phyloP scores from a whole-genome alignment of 2,888 invertebrate genomes.

The Leucania comma region DNA sequence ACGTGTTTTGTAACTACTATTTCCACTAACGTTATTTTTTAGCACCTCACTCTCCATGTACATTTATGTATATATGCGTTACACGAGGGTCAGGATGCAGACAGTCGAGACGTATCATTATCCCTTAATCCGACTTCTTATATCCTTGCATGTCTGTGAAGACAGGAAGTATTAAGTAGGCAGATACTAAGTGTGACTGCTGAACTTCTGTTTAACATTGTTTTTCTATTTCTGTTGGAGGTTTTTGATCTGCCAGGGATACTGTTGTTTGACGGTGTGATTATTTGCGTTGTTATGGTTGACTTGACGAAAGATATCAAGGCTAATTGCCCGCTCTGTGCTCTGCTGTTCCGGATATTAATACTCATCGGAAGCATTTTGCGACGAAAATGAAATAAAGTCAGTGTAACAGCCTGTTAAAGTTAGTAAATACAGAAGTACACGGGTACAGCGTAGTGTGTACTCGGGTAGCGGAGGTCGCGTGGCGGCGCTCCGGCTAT shows the following conservation, averaged over 20 bases:
- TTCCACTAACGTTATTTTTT: not conserved
- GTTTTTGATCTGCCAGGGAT: not conserved
- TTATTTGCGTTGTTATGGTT: conserved; percentile 3
- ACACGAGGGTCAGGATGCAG: no score
- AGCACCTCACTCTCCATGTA: no score
- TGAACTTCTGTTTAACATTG: not conserved
- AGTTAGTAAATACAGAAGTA: conserved; percentile 13
- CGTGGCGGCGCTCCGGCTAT: conserved; percentile 70
- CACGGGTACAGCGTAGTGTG: conserved; percentile 7
- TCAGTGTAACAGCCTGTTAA: not conserved
- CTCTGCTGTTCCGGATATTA: not conserved
- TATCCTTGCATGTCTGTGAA: not conserved
- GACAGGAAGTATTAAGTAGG: no score
- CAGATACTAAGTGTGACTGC: not conserved
- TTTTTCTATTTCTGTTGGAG: not conserved
- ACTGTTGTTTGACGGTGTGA: not conserved
- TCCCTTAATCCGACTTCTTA: not conserved
- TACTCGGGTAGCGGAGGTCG: conserved; percentile 14
- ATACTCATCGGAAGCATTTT: not conserved
- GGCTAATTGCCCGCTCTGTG: not conserved
- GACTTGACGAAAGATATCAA: not conserved
- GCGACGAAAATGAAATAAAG: not conserved
- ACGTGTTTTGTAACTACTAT: no score
- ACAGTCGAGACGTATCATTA: no score
- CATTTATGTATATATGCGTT: no score